Evolutionary conservation across 2,888 invertebrate genomes (phyloP).

Genomic region (Steromphala cineraria): DNA sequence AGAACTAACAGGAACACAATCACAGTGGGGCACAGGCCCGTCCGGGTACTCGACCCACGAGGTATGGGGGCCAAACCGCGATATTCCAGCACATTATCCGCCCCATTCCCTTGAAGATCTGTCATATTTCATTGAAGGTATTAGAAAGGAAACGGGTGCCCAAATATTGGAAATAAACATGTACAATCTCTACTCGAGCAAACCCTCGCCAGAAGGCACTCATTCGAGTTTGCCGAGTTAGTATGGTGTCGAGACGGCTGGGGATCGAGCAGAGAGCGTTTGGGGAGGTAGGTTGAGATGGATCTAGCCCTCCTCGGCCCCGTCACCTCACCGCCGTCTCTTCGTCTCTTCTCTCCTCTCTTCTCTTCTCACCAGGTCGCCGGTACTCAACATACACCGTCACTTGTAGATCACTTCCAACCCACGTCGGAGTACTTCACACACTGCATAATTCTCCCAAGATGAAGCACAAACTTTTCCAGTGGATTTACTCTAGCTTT

Average conservation of each 20-base stretch:
- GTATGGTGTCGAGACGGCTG: not conserved
- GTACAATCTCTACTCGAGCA: constrained; percentile 15
- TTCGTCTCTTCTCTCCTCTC: not conserved
- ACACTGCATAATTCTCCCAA: constrained; percentile 14
- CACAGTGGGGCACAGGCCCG: not conserved
- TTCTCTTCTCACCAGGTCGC: not conserved
- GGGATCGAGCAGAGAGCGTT: not conserved
- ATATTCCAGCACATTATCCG: not conserved
- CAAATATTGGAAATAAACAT: constrained; percentile 15
- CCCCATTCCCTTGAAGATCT: constrained; percentile 14
- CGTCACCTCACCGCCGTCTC: not conserved
- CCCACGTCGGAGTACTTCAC: constrained; percentile 7
- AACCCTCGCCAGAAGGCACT: constrained; percentile 1
- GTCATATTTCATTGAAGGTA: constrained; percentile 18
- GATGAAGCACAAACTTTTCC: constrained; percentile 4
- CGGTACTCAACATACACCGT: too few species aligned
- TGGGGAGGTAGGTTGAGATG: not conserved
- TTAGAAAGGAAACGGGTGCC: not conserved
- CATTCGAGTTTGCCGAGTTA: not conserved
- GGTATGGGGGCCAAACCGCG: not conserved
- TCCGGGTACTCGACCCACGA: not conserved
- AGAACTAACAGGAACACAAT: not conserved
- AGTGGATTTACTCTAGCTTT: not conserved
- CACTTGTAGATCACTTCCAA: not conserved
- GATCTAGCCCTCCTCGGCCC: not conserved